Evolutionary conservation across 1,140 invertebrate species (phyloP), one percentile per base, ranked within the genome.

Genomic region (Drosophila asahinai): DNA sequence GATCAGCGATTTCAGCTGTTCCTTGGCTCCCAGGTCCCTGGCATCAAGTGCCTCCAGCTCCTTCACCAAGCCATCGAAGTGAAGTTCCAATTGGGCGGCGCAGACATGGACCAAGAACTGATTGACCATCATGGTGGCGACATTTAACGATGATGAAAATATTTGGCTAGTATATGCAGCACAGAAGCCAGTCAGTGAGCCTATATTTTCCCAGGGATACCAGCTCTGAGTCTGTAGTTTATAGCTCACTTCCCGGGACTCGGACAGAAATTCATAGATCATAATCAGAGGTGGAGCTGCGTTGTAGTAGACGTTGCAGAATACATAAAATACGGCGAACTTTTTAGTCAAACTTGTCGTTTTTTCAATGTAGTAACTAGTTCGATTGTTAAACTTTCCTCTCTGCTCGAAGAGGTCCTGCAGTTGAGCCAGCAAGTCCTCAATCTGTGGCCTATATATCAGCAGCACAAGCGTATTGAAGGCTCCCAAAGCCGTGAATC

Each of bases 41-140:
- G 61, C 49, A 54, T 63, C 8, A 6, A 63, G 49, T 4, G 14
- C 17, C 6, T 27, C 22, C 36, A 63, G 11, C 48, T 30, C n/a
- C 2, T 19, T 19, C 2, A 5, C n/a, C 9, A 64, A 11, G 5
- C n/a, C 49, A 40, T 64, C 22, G 30, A 64, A 64, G 19, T 64
- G 49, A 7, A 64, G 36, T 19, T 64, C 61, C 22, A 64, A n/a
- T 17, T 55, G 61, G 8, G 19, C 5, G 22, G 25, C 30, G 61
- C 49, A 64, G 12, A 42, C n/a, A 27, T 19, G 30, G 9, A 55
- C 12, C 14, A 55, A 19, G 19, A 19, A 64, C 33, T 40, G 30
- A 27, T 17, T 57, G 11, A 12, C n/a, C 49, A 64, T 30, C 19
- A 64, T 42, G 2, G 19, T 4, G n/a, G 7, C 22, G 1, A 63